Evolutionary conservation across 2,888 invertebrate genomes (phyloP).

Genomic region (Acleris holmiana): DNA sequence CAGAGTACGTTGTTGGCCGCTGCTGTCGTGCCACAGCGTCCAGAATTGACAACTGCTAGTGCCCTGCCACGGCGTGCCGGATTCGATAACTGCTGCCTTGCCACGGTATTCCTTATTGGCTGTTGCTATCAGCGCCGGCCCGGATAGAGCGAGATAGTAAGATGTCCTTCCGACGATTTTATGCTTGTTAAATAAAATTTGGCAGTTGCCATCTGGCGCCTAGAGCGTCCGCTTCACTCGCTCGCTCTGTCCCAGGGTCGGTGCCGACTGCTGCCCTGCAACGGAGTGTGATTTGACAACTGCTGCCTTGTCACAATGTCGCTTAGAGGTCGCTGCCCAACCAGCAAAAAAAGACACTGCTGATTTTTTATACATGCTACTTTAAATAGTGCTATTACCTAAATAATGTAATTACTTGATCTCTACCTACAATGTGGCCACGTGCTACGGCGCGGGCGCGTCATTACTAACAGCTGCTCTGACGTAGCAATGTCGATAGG

Average conservation of each 20-base stretch:
- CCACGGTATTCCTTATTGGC: slow-evolving; percentile 18
- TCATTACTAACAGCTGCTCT: slow-evolving; percentile 4
- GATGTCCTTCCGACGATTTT: background rate
- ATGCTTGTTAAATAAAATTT: too few species aligned
- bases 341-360: too few species aligned
- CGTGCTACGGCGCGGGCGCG: too few species aligned
- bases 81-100: slow-evolving; percentile 23
- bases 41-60: slow-evolving; percentile 30
- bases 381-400: too few species aligned
- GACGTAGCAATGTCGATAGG: slow-evolving; percentile 26
- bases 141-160: too few species aligned
- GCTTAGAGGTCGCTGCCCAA: slow-evolving; percentile 15
- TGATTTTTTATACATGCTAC: too few species aligned
- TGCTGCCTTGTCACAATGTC: slow-evolving; percentile 33
- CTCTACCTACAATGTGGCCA: too few species aligned
- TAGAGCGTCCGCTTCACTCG: too few species aligned
- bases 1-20: slow-evolving; percentile 18
- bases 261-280: slow-evolving; percentile 38
- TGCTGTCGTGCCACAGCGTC: slow-evolving; percentile 34
- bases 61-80: slow-evolving; percentile 15
- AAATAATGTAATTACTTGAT: too few species aligned
- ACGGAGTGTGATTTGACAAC: slow-evolving; percentile 6
- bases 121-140: slow-evolving; percentile 33
- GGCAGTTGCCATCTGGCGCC: slow-evolving; percentile 24
- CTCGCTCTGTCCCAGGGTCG: background rate